These are phyloP conservation scores for Osmoderma eremita DNA, from an alignment of 2,888 invertebrate species.

Conservation along the genomic window DNA sequence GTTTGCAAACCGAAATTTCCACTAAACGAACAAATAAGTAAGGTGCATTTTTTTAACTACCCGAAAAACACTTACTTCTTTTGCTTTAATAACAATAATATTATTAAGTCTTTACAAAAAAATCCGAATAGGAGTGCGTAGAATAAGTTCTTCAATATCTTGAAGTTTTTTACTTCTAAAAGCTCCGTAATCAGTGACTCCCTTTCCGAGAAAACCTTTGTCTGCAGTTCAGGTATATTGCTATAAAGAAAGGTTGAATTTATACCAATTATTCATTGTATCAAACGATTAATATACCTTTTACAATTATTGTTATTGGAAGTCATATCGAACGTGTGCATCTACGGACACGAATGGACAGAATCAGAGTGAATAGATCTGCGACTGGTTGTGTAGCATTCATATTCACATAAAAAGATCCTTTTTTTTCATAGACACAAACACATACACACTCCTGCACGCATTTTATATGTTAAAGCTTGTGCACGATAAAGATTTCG, in stretches of 20 bases:
- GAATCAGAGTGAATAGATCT: too few species aligned
- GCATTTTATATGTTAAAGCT: too few species aligned
- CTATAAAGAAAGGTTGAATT: not conserved
- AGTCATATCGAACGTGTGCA: too few species aligned
- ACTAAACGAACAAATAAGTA: slow-evolving; percentile 58
- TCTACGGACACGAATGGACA: too few species aligned
- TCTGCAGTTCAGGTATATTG: slow-evolving; percentile 48
- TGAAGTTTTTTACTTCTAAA: slow-evolving; percentile 80
- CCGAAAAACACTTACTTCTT: slow-evolving; percentile 73
- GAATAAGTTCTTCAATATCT: slow-evolving; percentile 87
- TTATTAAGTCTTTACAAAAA: slow-evolving; percentile 57
- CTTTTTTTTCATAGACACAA: too few species aligned
- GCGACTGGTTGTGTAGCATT: too few species aligned
- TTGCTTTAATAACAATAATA: slow-evolving; percentile 77
- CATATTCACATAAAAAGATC: too few species aligned
- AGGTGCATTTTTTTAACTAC: slow-evolving; percentile 37
- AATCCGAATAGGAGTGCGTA: slow-evolving; percentile 71
- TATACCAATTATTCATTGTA: not conserved
- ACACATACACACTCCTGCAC: too few species aligned
- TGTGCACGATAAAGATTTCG: too few species aligned
- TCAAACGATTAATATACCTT: too few species aligned
- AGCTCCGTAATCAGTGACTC: slow-evolving; percentile 85
- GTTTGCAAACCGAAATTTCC: slow-evolving; percentile 69
- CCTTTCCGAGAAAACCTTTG: slow-evolving; percentile 75
- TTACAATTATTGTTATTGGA: too few species aligned